phyloP scores from a whole-genome alignment of 2,797 vertebrate genomes.

The Schizopygopsis malacanthus region DNA sequence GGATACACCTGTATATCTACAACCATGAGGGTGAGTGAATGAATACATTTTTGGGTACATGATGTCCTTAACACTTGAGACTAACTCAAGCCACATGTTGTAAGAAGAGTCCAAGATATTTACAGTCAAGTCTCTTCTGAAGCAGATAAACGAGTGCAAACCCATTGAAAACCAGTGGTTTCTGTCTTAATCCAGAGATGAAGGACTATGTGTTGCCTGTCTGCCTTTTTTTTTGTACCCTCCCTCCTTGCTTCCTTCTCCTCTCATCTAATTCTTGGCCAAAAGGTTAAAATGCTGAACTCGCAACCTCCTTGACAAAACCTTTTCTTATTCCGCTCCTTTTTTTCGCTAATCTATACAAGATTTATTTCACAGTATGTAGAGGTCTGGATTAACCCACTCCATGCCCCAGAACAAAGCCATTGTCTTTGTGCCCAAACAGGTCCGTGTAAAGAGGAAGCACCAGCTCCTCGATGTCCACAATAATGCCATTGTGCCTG shows the following conservation, averaged over 20 bases:
- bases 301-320: conserved; percentile 87
- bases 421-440: conserved; percentile 85
- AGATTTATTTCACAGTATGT: conserved; percentile 86
- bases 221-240: conserved; percentile 72
- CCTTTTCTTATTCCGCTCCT: conserved; percentile 70
- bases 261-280: conserved; percentile 76
- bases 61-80: not conserved
- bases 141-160: not conserved
- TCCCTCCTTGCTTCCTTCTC: conserved; percentile 77
- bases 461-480: conserved; percentile 88
- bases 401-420: conserved; percentile 87
- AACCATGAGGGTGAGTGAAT: not conserved
- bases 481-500: conserved; percentile 89
- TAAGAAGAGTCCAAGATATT: conserved; percentile 5
- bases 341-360: conserved; percentile 75
- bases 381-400: conserved; percentile 88
- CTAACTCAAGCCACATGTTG: not conserved
- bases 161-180: not conserved
- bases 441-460: conserved; percentile 86
- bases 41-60: not conserved
- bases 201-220: conserved; percentile 76
- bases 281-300: conserved; percentile 98
- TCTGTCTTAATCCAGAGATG: conserved; percentile 68
- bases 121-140: conserved; percentile 10
- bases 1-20: not conserved